A percentile compares a stretch with the other conserved stretches of the same genome.
Evolutionary conservation across 2,113 vertebrate species (phyloP).

Genomic region (Toxotes chatareus): DNA sequence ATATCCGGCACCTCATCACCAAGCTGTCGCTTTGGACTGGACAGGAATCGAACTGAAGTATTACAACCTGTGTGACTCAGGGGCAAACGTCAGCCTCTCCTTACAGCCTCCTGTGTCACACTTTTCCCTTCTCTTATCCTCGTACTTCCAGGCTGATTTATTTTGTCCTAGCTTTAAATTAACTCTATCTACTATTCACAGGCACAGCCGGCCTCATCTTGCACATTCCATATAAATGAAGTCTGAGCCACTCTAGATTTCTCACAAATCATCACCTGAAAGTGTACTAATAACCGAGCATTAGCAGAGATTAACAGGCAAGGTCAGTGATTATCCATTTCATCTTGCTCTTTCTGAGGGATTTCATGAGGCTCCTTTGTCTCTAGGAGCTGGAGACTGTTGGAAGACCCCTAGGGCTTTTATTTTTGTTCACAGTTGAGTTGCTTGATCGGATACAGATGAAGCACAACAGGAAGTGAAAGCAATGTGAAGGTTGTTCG

Average conservation of each 20-base stretch:
- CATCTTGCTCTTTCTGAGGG: constrained; percentile 1
- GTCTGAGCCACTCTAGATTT: constrained; percentile 39
- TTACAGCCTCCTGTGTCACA: neutral
- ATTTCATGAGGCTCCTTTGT: constrained; percentile 3
- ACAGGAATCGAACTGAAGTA: constrained; percentile 38
- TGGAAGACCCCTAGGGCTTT: constrained; percentile 12
- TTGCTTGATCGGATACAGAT: constrained; percentile 34
- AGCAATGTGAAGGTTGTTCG: constrained; percentile 49
- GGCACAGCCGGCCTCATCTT: constrained; percentile 30
- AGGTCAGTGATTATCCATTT: constrained; percentile 58
- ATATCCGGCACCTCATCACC: constrained; percentile 63
- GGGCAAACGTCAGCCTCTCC: constrained; percentile 20
- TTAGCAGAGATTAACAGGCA: constrained; percentile 68
- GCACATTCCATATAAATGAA: constrained; percentile 37
- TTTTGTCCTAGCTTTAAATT: constrained; percentile 45
- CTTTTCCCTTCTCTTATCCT: neutral
- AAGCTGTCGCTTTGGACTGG: constrained; percentile 56
- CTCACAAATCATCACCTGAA: constrained; percentile 43
- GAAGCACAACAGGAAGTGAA: constrained; percentile 23
- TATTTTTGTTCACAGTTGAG: constrained; percentile 7
- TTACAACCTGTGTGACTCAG: constrained; percentile 43
- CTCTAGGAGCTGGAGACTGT: constrained; percentile 12
- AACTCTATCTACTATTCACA: constrained; percentile 61
- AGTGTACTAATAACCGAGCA: constrained; percentile 57
- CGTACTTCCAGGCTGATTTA: constrained; percentile 43